Percentiles rank a stretch among this genome's conserved stretches.
These are phyloP conservation scores for Carabus problematicus DNA, from an alignment of 2,888 invertebrate species.

Conservation along the genomic window DNA sequence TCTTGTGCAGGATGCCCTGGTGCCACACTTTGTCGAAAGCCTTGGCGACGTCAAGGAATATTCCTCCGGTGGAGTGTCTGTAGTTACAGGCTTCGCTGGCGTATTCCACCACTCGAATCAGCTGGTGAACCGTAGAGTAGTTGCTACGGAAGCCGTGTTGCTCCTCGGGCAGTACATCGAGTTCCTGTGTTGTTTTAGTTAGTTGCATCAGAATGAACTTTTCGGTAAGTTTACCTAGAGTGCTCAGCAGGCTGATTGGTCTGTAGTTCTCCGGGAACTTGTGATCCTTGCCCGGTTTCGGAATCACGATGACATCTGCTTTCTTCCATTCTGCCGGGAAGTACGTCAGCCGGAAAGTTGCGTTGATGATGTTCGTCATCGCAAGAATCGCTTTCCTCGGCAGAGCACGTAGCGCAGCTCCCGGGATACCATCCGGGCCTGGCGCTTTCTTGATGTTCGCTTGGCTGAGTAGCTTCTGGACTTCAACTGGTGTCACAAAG, in stretches of 20 bases:
- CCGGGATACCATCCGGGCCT: constrained; percentile 2
- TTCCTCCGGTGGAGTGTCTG: constrained; percentile 46
- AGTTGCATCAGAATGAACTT: constrained; percentile 43
- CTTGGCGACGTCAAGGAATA: constrained; percentile 50
- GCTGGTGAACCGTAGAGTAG: constrained; percentile 48
- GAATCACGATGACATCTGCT: constrained; percentile 29
- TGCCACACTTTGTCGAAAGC: constrained; percentile 52
- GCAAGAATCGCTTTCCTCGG: constrained; percentile 3
- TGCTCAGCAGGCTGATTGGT: constrained; percentile 48
- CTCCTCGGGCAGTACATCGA: constrained; percentile 42
- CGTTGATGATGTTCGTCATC: constrained; percentile 27
- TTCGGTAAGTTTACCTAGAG: constrained; percentile 47
- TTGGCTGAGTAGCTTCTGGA: background rate
- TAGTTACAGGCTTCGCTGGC: constrained; percentile 46
- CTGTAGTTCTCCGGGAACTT: constrained; percentile 45
- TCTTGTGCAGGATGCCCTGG: constrained; percentile 46
- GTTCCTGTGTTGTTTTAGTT: constrained; percentile 22
- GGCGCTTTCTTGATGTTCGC: constrained; percentile 4
- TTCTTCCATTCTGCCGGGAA: constrained; percentile 41
- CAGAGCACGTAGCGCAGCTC: background rate
- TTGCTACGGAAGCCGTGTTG: constrained; percentile 49
- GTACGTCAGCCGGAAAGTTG: constrained; percentile 12
- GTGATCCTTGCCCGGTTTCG: constrained; percentile 25
- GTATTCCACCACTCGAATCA: constrained; percentile 45
- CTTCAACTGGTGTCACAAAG: too few species aligned